Conservation (phyloP, 2,113 vertebrate species). For the Neogale vison region DNA sequence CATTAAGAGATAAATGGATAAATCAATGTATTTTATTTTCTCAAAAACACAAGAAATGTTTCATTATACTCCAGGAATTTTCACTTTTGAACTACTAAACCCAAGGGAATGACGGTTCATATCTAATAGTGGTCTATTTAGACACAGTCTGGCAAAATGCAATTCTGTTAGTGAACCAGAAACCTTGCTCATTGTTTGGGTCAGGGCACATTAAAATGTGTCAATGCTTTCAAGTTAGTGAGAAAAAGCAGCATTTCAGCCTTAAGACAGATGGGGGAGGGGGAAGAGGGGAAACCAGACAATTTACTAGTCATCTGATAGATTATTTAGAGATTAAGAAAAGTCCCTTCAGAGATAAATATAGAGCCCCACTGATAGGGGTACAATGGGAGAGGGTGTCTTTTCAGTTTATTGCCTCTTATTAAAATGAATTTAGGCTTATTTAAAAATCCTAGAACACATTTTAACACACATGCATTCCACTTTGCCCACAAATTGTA, state of each 20-base stretch:
- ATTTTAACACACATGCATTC: neutral
- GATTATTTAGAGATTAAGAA: neutral
- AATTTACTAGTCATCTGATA: neutral
- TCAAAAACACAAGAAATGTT: neutral
- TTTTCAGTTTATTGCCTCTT: neutral
- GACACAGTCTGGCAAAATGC: neutral
- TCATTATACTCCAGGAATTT: neutral
- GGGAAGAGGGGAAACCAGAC: neutral
- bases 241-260: neutral
- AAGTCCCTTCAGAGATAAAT: neutral
- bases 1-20: neutral
- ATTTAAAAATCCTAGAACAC: neutral
- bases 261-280: neutral
- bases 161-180: neutral
- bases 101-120: neutral
- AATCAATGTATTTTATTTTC: neutral
- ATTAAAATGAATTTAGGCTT: neutral
- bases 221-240: neutral
- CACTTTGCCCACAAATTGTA: neutral
- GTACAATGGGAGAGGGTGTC: rapidly evolving
- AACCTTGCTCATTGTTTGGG: neutral
- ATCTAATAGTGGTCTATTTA: neutral
- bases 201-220: neutral
- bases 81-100: neutral
- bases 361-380: neutral